These are phyloP conservation scores for Heliconius congener DNA, from an alignment of 1,140 invertebrate genomes.

Conservation along the genomic window DNA sequence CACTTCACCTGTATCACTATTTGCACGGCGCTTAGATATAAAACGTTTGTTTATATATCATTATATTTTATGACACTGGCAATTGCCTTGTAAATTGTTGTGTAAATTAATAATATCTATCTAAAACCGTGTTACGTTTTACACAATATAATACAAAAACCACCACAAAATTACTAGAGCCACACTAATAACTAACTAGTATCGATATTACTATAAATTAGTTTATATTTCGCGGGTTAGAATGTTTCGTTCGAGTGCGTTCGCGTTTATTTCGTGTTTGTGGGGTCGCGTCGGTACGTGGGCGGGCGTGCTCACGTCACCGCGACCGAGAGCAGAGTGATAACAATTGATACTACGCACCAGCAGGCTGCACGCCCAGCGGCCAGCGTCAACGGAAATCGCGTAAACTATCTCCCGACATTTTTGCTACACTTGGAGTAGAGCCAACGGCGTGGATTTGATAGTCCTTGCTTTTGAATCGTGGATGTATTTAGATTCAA, in stretches of 20 bases:
- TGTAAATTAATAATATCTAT: conserved; percentile 55
- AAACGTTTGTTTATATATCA: conserved; percentile 48
- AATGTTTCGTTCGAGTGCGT: conserved; percentile 48
- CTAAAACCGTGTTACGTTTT: background rate
- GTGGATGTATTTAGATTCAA: conserved; percentile 14
- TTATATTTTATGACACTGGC: conserved; percentile 57
- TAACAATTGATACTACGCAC: conserved; percentile 67
- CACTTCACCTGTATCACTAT: conserved; percentile 34
- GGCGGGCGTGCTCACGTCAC: conserved; percentile 65
- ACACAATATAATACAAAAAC: background rate
- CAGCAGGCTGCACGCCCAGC: conserved; percentile 36
- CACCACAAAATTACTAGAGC: background rate
- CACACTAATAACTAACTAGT: background rate
- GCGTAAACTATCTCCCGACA: conserved; percentile 44
- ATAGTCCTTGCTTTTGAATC: background rate
- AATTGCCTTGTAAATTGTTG: conserved; percentile 25
- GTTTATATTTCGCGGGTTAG: conserved; percentile 54
- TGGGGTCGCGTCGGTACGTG: conserved; percentile 61
- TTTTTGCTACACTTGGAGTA: conserved; percentile 61
- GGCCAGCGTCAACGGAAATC: conserved; percentile 43
- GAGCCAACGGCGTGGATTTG: conserved; percentile 51
- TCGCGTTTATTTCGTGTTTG: conserved; percentile 55
- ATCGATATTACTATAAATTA: conserved; percentile 40
- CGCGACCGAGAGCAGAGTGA: conserved; percentile 66
- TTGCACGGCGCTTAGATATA: conserved; percentile 53